Evolutionary conservation across 2,888 invertebrate species (phyloP), one percentile per base, ranked within the genome.

Genomic region (Seladonia tumulorum): DNA sequence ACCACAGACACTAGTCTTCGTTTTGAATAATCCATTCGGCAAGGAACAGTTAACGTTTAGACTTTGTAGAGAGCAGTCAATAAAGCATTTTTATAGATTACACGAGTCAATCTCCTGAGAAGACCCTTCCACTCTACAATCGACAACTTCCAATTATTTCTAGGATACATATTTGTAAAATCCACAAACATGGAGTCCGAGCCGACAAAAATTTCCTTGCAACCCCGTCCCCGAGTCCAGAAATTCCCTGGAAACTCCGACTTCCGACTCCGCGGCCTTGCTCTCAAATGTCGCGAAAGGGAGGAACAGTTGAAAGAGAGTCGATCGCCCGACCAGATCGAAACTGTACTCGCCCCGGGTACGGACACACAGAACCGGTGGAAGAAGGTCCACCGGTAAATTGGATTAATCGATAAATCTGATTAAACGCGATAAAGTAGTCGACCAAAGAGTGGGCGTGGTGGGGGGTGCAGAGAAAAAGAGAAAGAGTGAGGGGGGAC

Each of bases 331-430:
- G 5, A 7, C 68, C 10, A 35, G n/a, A 68, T 42, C 22, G n/a
- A 42, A 8, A 39, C 35, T 35, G 35, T 35, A 35, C 39, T 68
- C 10, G 18, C n/a, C 39, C 12, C 1, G 22, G n/a, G 39, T n/a
- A 39, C 39, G 10, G 22, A 12, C 42, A 39, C 0, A 22, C 12
- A 42, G 39, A 70, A 42, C 2, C 12, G 29, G 2, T 16, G n/a
- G 22, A 12, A 10, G 22, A n/a, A 42, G 68, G 42, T 10, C 39
- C 39, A 14, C 42, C 42, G 39, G 70, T 70, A 39, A 70, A 70
- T 70, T 42, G 70, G 42, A 70, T 39, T 39, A 70, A 70, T 70
- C 70, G 70, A 70, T 39, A 42, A 39, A 70, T 42, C 60, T 25
- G 49, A 75, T 63, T n/a, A 63, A 75, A 25, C 22, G 25, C 57